Base-by-base conservation (phyloP, 1,140 invertebrate species). In the Rhagoletis pomonella region DNA sequence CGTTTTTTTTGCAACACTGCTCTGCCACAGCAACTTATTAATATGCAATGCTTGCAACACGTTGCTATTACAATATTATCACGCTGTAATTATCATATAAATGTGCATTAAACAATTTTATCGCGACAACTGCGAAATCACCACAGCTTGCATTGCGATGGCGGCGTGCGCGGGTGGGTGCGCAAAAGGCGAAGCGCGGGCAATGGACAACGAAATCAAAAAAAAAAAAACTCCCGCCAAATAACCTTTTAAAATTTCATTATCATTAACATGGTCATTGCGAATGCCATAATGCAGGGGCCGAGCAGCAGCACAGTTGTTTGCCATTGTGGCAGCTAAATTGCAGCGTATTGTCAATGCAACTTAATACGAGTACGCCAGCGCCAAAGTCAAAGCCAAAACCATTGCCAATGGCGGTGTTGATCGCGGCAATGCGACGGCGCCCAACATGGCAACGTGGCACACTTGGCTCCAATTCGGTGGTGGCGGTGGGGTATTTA, bases 241-340 rank as follows among this genome's bases (percentile, higher is more conserved):
- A 81, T 81, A 81, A 81, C 73, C 47, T 81, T 81, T 81, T 81
- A 81, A 81, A 81, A 81, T 81, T 81, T 81, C 73, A 81, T 81
- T 81, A 81, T 81, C 73, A 81, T 81, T 81, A 81, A 81, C 73
- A 81, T 81, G 73, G 73, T 55, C 73, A 81, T 81, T 81, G 55
- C 47, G 47, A 81, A 81, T 58, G 73, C 73, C 73, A 81, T 47
- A 55, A 73, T 50, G 69, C 42, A 42, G 19, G 19, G 47, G 42
- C 44, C 4, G 55, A 12, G 47, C n/a, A 3, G 47, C 47, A 6
- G 29, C 17, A 42, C n/a, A 47, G 47, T 81, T 81, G 73, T 81
- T 55, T 73, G 67, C 1, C 42, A 67, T 73, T 73, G 67, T 81
- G 17, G 73, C 47, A 81, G 55, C 73, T 55, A 81, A 81, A 81